A percentile compares a stretch with the other conserved stretches of the same genome.
Evolutionary conservation across 2,113 vertebrate species (phyloP).

Genomic region (Ptilorrhoa leucosticta): DNA sequence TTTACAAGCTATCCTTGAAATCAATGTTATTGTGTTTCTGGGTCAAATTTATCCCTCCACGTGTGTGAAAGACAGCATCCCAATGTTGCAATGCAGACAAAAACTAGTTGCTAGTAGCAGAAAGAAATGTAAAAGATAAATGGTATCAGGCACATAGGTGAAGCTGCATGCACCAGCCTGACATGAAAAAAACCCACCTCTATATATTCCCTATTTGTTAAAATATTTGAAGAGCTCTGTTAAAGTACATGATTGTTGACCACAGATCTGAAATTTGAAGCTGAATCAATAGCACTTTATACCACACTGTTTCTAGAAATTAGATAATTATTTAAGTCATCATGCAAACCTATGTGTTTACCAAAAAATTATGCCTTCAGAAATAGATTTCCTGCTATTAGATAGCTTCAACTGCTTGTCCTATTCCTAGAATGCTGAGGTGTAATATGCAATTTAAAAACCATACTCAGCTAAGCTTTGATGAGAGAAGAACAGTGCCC

Average conservation of each 20-base stretch:
- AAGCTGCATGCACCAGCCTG: background rate
- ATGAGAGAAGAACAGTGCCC: background rate
- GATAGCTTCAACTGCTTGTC: background rate
- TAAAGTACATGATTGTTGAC: background rate
- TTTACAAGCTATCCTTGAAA: background rate
- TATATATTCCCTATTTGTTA: background rate
- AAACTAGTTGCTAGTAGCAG: background rate
- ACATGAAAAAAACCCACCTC: background rate
- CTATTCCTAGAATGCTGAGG: background rate
- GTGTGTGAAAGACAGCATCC: background rate
- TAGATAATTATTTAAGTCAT: background rate
- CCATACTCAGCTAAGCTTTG: background rate
- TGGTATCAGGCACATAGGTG: rapidly evolving
- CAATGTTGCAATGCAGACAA: background rate
- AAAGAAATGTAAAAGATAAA: background rate
- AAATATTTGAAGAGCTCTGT: background rate
- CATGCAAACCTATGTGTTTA: background rate
- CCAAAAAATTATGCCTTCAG: background rate
- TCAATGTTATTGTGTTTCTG: background rate
- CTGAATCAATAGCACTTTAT: background rate
- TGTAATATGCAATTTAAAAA: background rate
- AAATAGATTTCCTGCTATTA: background rate
- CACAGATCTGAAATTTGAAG: background rate
- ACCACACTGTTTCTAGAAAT: background rate
- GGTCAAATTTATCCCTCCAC: background rate